Base-by-base conservation (phyloP, 1,140 invertebrate genomes). In the Pentalonia nigronervosa region DNA sequence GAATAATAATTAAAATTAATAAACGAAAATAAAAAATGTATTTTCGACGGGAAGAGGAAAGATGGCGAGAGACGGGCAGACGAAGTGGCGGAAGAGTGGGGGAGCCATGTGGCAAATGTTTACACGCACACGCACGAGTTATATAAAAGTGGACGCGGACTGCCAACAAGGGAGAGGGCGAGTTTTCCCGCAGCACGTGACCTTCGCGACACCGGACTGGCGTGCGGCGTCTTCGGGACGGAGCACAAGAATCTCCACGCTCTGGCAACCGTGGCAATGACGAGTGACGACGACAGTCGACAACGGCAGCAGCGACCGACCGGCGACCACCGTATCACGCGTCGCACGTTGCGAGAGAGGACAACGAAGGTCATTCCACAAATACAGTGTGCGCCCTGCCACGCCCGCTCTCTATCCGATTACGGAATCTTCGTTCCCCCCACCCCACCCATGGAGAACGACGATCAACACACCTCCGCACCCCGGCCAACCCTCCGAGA, bases 361-460 rank as follows among this genome's bases (percentile, higher is more conserved):
- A 93, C 91, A 93, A 93, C 50, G 91, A 93, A 93, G 91, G 91
- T 93, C 91, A 93, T 93, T 93, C 91, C 47, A 93, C 91, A 93
- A 93, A 93, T 86, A 93, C 48, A 86, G 91, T 83, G 56, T 93
- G 91, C 50, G 91, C 91, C 91, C 91, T 86, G 91, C 91, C 91
- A 93, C 91, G 91, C 91, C 91, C 91, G 91, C 91, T 93, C 91
- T 93, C 91, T 93, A 93, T 93, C 91, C 91, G 91, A 53, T 84
- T 81, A 93, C 91, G 91, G 91, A 93, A 93, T 93, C 91, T 93
- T 93, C 91, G 36, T 60, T 86, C 11, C 17, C 34, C 34, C 67
- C 81, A 23, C 48, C 4, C 60, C 53, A 0, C 89, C 56, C n/a
- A 3, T 21, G 67, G 56, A 17, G 21, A 81, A 60, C 41, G 11